Percentiles rank a stretch among this genome's conserved stretches.
phyloP scores from a whole-genome alignment of 1,140 invertebrate genomes.

The Drosophila novamexicana region DNA sequence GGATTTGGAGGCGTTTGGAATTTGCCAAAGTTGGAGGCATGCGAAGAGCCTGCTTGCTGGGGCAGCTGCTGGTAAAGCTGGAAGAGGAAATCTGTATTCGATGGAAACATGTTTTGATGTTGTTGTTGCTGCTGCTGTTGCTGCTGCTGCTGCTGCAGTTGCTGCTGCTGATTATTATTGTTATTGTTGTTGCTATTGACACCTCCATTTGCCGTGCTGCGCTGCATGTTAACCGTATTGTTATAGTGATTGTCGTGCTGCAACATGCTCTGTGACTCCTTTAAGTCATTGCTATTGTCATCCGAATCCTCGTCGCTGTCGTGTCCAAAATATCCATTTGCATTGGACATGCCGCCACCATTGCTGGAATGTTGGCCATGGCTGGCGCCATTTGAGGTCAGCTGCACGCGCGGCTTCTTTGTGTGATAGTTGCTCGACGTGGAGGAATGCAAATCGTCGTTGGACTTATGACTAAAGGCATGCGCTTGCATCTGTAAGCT shows the following conservation, averaged over 20 bases:
- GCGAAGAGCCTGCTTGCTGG: conserved; percentile 58
- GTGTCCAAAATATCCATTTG: conserved; percentile 58
- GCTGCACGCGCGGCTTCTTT: conserved; percentile 73
- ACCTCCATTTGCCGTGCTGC: conserved; percentile 31
- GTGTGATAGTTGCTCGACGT: conserved; percentile 62
- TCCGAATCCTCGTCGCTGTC: conserved; percentile 80
- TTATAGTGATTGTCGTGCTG: conserved; percentile 66
- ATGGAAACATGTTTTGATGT: conserved; percentile 71
- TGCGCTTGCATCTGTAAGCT: conserved; percentile 55
- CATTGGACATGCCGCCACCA: conserved; percentile 26
- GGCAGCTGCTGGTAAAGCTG: conserved; percentile 83
- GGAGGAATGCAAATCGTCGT: conserved; percentile 69
- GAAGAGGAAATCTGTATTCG: conserved; percentile 80
- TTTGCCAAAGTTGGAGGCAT: conserved; percentile 68
- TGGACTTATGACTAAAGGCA: conserved; percentile 57
- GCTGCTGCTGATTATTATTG: conserved; percentile 39
- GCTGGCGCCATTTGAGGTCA: conserved; percentile 51
- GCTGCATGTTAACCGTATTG: conserved; percentile 55
- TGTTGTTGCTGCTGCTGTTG: conserved; percentile 60
- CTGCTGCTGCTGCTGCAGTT: conserved; percentile 31
- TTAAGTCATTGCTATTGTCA: conserved; percentile 67
- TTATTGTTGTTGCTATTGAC: conserved; percentile 38
- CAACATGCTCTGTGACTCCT: conserved; percentile 61
- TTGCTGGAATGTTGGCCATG: conserved; percentile 56
- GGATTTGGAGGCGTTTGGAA: conserved; percentile 71